phyloP scores from a whole-genome alignment of 2,797 vertebrate species.

The Odontamblyopus rebecca region DNA sequence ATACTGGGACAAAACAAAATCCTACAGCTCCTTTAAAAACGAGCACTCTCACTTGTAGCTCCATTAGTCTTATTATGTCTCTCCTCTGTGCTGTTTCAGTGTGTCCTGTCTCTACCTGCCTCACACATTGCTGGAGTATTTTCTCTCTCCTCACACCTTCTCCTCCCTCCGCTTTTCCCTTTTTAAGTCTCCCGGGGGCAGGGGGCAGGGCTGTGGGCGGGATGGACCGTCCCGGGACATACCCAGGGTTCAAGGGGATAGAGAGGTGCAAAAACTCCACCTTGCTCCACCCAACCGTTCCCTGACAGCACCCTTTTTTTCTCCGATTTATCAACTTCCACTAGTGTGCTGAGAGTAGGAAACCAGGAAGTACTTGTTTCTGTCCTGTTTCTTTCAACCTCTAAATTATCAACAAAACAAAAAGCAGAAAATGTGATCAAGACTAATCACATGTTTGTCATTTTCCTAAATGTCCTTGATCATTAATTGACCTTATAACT shows the following conservation, averaged over 20 bases:
- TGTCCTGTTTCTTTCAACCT: neutral
- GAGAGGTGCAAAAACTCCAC: slow-evolving; percentile 47
- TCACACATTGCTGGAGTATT: slow-evolving; percentile 67
- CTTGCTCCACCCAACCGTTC: slow-evolving; percentile 30
- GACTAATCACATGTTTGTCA: too few species aligned
- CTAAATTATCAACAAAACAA: neutral
- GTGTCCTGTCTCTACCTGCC: slow-evolving; percentile 75
- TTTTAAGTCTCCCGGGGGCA: slow-evolving; percentile 24
- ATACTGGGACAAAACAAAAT: too few species aligned
- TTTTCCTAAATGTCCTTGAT: too few species aligned
- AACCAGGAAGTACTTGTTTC: neutral
- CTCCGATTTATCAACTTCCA: neutral
- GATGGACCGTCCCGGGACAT: slow-evolving; percentile 46
- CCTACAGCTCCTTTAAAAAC: too few species aligned
- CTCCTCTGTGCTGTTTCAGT: slow-evolving; percentile 16
- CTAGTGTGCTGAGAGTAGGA: neutral
- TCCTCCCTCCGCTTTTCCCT: slow-evolving; percentile 12
- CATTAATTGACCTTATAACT: too few species aligned
- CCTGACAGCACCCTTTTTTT: neutral
- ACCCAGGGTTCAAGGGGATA: slow-evolving; percentile 49
- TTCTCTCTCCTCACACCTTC: slow-evolving; percentile 24
- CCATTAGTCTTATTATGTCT: neutral
- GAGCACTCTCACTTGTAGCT: neutral
- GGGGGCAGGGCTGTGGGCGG: slow-evolving; percentile 26
- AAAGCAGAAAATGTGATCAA: neutral